Conservation (phyloP, 2,797 vertebrate species). For the Ficedula albicollis region DNA sequence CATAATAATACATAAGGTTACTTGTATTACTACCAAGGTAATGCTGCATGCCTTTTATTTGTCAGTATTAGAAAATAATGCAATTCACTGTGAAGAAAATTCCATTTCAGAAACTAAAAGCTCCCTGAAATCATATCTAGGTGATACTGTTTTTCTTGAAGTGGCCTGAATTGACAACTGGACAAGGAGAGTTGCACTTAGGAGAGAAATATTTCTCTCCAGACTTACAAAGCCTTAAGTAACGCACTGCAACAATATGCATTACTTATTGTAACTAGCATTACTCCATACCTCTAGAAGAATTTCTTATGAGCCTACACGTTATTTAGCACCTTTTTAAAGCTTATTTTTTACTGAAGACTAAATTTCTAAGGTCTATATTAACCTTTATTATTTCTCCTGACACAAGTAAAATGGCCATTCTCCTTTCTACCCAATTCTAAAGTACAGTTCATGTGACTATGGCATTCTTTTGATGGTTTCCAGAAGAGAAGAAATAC, state of each 20-base stretch:
- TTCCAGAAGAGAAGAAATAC: background rate
- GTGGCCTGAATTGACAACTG: background rate
- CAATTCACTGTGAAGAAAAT: background rate
- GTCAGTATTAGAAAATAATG: background rate
- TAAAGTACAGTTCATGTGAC: background rate
- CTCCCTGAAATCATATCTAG: background rate
- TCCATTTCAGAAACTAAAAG: background rate
- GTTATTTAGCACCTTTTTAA: background rate
- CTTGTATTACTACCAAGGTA: background rate
- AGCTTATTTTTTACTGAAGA: background rate
- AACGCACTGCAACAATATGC: background rate
- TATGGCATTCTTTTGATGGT: background rate
- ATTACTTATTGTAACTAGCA: background rate
- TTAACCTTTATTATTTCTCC: background rate
- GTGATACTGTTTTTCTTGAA: background rate
- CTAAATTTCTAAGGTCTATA: background rate
- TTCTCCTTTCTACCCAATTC: background rate
- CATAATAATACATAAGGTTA: background rate
- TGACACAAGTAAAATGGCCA: background rate
- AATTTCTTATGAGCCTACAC: background rate
- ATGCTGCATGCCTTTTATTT: background rate
- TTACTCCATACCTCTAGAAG: background rate
- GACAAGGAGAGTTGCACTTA: background rate
- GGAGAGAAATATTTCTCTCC: background rate
- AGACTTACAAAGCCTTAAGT: background rate